Evolutionary conservation across 2,888 invertebrate species (phyloP).

Genomic region (Drosophila buzzatii): DNA sequence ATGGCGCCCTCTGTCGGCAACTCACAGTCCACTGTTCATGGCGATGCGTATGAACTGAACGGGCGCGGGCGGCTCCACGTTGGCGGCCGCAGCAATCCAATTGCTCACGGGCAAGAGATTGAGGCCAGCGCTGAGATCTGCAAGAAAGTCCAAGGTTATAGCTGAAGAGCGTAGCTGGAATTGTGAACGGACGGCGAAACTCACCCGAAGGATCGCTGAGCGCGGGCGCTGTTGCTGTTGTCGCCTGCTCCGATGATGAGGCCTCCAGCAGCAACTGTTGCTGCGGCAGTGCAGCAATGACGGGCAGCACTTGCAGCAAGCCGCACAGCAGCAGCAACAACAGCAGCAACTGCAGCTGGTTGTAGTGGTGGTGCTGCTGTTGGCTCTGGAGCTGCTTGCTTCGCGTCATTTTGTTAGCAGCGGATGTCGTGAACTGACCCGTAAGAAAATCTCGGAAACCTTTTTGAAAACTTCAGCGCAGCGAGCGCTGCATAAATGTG

Average conservation of each 20-base stretch:
- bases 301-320: slow-evolving; percentile 30
- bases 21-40: slow-evolving; percentile 78
- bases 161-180: background rate
- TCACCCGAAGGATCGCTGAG: slow-evolving; percentile 67
- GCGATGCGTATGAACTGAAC: slow-evolving; percentile 64
- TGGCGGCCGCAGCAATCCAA: slow-evolving; percentile 74
- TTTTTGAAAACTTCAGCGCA: slow-evolving; percentile 60
- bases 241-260: slow-evolving; percentile 23
- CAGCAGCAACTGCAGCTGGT: background rate
- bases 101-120: slow-evolving; percentile 66
- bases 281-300: slow-evolving; percentile 52
- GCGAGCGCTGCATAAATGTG: slow-evolving; percentile 1
- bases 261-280: slow-evolving; percentile 49
- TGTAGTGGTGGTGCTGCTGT: slow-evolving; percentile 2
- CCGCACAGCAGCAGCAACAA: slow-evolving; percentile 22
- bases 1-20: slow-evolving; percentile 30
- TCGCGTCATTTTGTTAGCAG: slow-evolving; percentile 64
- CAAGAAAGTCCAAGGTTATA: background rate
- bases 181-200: background rate
- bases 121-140: slow-evolving; percentile 69
- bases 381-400: slow-evolving; percentile 29
- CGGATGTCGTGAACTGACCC: slow-evolving; percentile 53
- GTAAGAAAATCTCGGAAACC: slow-evolving; percentile 67
- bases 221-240: slow-evolving; percentile 30
- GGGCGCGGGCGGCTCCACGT: slow-evolving; percentile 69